Conservation (phyloP, 2,888 invertebrate species). For the Ectemnius continuus region DNA sequence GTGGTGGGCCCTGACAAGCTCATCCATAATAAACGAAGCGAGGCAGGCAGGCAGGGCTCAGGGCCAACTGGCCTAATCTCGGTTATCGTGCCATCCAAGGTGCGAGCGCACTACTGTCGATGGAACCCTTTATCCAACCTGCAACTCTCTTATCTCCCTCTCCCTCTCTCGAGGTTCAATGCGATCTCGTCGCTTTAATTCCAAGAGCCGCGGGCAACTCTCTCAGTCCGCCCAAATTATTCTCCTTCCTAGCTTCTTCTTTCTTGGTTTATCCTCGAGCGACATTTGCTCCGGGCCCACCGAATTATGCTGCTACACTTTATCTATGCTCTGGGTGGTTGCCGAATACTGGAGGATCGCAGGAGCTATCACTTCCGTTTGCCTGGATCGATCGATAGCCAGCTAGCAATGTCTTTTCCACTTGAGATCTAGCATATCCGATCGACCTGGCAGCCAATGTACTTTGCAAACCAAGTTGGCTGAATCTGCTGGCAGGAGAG, state of each 20-base stretch:
- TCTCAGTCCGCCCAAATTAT: conserved; percentile 68
- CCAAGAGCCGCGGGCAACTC: conserved; percentile 68
- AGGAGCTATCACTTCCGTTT: background rate
- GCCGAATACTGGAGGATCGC: background rate
- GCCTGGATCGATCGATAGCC: conserved; percentile 13
- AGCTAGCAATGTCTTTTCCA: too few species aligned
- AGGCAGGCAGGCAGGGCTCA: conserved; percentile 61
- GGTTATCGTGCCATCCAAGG: conserved; percentile 57
- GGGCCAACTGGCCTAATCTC: conserved; percentile 59
- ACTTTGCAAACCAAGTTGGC: too few species aligned
- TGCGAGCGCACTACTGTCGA: conserved; percentile 37
- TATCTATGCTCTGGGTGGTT: background rate
- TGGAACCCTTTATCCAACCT: conserved; percentile 47
- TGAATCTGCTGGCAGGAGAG: too few species aligned
- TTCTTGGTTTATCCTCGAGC: background rate
- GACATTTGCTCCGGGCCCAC: conserved; percentile 10
- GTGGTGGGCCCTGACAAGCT: conserved; percentile 46
- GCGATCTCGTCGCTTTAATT: conserved; percentile 63
- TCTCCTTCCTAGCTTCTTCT: conserved; percentile 27
- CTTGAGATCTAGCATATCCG: too few species aligned
- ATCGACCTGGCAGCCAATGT: too few species aligned
- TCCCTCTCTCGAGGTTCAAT: conserved; percentile 37
- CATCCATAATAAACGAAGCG: conserved; percentile 57
- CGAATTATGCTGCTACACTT: conserved; percentile 20
- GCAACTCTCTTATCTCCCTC: conserved; percentile 46